Evolutionary conservation across 2,888 invertebrate genomes (phyloP), one percentile per base, ranked within the genome.

Genomic region (Endotricha flammealis): DNA sequence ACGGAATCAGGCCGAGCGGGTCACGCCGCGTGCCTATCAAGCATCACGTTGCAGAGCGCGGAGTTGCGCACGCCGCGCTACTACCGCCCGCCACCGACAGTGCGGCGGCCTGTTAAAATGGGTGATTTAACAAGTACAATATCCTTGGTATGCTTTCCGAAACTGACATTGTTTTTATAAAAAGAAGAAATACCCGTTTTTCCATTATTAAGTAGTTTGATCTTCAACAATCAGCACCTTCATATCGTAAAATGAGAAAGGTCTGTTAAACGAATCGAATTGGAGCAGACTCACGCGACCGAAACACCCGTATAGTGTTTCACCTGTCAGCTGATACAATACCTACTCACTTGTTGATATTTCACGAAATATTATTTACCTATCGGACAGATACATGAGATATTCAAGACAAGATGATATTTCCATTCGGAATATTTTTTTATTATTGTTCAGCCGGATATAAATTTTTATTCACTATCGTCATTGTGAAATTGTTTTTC

Each of bases 181-280:
- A n/a, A n/a, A n/a, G n/a, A n/a, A n/a, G n/a, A n/a, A n/a, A n/a
- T n/a, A n/a, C n/a, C n/a, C n/a, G n/a, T n/a, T n/a, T n/a, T n/a
- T n/a, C n/a, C n/a, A n/a, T n/a, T n/a, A n/a, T n/a, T n/a, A n/a
- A n/a, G n/a, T n/a, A n/a, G n/a, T n/a, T n/a, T n/a, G n/a, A n/a
- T n/a, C n/a, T n/a, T n/a, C n/a, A n/a, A n/a, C n/a, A n/a, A n/a
- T n/a, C n/a, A n/a, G n/a, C n/a, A n/a, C n/a, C n/a, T n/a, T n/a
- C n/a, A 42, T 39, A 48, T 54, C 45, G 79, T 81, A 82, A 83
- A 77, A 74, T 75, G 80, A 83, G 83, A 83, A 82, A 82, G 80
- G 77, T 72, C 64, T 82, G 82, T 76, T 80, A 80, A 76, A 71
- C 67, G 77, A 79, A 75, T 78, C 75, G 73, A 83, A 80, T 70